Conservation (phyloP, 2,888 invertebrate genomes). For the Acanthoscelides obtectus region DNA sequence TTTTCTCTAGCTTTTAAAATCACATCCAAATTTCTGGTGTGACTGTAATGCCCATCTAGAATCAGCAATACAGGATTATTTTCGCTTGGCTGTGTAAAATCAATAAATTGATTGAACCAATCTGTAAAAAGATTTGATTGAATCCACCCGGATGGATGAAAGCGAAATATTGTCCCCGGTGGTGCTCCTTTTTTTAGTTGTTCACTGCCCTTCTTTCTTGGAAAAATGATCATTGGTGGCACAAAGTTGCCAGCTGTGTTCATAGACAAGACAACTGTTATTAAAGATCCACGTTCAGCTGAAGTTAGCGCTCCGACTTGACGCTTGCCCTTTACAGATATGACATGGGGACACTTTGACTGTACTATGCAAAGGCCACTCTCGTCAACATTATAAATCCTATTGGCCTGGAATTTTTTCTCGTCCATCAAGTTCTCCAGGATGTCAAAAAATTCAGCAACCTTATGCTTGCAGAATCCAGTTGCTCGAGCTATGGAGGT, state of each 20-base stretch:
- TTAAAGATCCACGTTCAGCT: too few relatives aligned
- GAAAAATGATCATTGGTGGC: constrained; percentile 38
- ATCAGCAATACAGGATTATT: constrained; percentile 25
- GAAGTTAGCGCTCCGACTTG: constrained; percentile 8
- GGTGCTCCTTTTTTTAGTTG: constrained; percentile 35
- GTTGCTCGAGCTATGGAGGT: constrained; percentile 12
- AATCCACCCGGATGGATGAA: constrained; percentile 31
- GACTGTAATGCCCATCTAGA: constrained; percentile 16
- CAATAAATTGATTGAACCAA: constrained; percentile 34
- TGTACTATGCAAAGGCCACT: not conserved
- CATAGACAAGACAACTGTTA: too few relatives aligned
- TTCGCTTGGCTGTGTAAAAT: constrained; percentile 14
- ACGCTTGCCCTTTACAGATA: constrained; percentile 3
- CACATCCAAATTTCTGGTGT: constrained; percentile 13
- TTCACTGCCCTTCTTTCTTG: constrained; percentile 32
- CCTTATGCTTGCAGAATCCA: constrained; percentile 15
- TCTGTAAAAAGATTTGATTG: constrained; percentile 32
- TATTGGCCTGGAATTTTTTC: constrained; percentile 8
- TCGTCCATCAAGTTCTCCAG: constrained; percentile 12
- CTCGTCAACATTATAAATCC: constrained; percentile 14
- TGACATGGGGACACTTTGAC: constrained; percentile 1
- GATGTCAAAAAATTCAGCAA: constrained; percentile 13
- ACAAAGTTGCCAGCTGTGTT: constrained; percentile 22
- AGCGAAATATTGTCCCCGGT: constrained; percentile 27
- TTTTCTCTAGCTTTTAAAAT: constrained; percentile 35